These are phyloP conservation scores for Chelonoidis abingdonii DNA, from an alignment of 2,113 vertebrate species.

Conservation along the genomic window DNA sequence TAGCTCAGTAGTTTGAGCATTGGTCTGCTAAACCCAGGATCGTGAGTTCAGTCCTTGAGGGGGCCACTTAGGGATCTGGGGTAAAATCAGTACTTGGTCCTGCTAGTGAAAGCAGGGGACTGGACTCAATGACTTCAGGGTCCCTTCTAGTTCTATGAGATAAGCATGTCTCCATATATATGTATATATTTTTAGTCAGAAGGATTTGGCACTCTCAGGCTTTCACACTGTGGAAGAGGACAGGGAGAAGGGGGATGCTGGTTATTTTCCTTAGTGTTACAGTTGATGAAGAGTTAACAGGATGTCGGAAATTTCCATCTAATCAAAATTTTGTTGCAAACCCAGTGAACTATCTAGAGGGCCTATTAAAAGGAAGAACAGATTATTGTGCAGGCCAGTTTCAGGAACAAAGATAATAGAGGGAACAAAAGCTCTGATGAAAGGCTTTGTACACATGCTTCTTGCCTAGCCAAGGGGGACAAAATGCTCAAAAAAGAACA, in stretches of 20 bases:
- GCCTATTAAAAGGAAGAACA: neutral
- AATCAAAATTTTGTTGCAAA: neutral
- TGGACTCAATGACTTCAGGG: no score
- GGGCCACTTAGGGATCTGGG: no score
- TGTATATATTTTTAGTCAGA: neutral
- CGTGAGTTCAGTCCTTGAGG: no score
- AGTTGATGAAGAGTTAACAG: neutral
- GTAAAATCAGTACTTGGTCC: no score
- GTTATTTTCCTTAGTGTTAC: neutral
- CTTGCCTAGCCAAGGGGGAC: neutral
- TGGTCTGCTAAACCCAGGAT: no score
- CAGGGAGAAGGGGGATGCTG: neutral
- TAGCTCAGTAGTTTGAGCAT: no score
- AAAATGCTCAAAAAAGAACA: neutral
- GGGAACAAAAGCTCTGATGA: neutral
- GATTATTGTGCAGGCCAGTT: neutral
- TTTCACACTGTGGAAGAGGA: neutral
- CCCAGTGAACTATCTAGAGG: neutral
- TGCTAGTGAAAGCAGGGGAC: no score
- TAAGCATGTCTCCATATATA: no score
- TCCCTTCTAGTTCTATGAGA: no score
- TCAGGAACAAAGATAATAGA: neutral
- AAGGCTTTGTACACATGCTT: neutral
- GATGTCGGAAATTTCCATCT: neutral
- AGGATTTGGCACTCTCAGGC: neutral